Percentiles rank a stretch among this genome's conserved stretches.
phyloP scores from a whole-genome alignment of 2,888 invertebrate species.

The Oscheius onirici region DNA sequence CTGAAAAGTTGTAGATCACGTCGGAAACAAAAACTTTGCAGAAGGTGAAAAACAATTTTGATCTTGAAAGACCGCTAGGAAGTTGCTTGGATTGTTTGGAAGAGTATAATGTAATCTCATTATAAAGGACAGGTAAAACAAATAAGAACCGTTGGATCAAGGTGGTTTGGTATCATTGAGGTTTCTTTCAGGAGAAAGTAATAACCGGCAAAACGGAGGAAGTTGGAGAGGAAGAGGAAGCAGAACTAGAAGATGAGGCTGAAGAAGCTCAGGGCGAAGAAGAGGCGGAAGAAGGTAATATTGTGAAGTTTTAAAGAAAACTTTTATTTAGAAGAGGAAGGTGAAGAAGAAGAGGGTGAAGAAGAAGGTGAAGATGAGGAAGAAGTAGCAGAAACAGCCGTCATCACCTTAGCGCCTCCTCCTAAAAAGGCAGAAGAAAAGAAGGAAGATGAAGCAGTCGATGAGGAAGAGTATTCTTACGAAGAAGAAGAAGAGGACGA shows the following conservation, averaged over 20 bases:
- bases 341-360: constrained; percentile 18
- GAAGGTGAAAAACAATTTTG: no score
- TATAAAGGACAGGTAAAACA: no score
- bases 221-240: constrained; percentile 38
- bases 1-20: no score
- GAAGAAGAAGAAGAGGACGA: constrained; percentile 31
- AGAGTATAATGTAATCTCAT: no score
- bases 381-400: constrained; percentile 16
- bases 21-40: no score
- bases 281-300: constrained; percentile 25
- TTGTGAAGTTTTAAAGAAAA: neutral
- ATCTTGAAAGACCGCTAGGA: no score
- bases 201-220: constrained; percentile 29
- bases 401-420: constrained; percentile 2
- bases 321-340: constrained; percentile 5
- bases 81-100: no score
- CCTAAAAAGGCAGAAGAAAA: constrained; percentile 25
- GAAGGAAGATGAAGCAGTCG: constrained; percentile 21
- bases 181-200: constrained; percentile 9
- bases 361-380: constrained; percentile 14
- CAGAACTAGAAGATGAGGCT: constrained; percentile 34
- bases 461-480: constrained; percentile 31
- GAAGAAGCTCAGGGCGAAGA: constrained; percentile 38
- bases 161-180: neutral
- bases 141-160: no score